phyloP scores from a whole-genome alignment of 2,113 vertebrate species.

The Microtus montanus region DNA sequence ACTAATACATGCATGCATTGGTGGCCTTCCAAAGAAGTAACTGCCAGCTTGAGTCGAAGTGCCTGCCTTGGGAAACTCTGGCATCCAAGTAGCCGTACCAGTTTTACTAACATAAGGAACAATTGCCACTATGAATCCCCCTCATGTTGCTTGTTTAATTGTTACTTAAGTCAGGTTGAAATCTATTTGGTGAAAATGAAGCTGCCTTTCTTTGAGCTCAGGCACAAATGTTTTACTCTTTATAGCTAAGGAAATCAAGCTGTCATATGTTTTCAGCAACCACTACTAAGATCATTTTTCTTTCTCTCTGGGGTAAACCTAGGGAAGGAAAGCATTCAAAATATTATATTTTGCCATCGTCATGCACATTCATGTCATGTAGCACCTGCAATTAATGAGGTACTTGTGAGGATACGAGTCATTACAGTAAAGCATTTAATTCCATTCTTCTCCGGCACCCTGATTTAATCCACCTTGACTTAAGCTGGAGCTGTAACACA shows the following conservation, averaged over 20 bases:
- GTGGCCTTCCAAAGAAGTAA: background rate
- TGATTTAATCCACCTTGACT: slow-evolving; percentile 72
- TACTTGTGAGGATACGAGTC: slow-evolving; percentile 74
- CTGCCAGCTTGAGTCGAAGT: background rate
- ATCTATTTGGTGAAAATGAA: slow-evolving; percentile 49
- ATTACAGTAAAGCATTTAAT: slow-evolving; percentile 77
- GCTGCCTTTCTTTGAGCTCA: slow-evolving; percentile 56
- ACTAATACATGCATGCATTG: background rate
- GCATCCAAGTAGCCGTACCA: slow-evolving; percentile 28
- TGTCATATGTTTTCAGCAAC: slow-evolving; percentile 71
- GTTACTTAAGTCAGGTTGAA: slow-evolving; percentile 60
- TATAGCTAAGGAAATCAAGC: slow-evolving; percentile 74
- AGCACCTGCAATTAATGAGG: slow-evolving; percentile 79
- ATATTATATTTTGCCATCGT: slow-evolving; percentile 75
- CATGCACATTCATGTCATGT: slow-evolving; percentile 72
- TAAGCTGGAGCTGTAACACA: slow-evolving; percentile 41
- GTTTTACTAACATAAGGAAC: slow-evolving; percentile 56
- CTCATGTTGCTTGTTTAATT: slow-evolving; percentile 49
- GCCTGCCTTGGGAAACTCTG: background rate
- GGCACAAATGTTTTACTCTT: slow-evolving; percentile 55
- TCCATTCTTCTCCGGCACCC: slow-evolving; percentile 67
- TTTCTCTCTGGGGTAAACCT: slow-evolving; percentile 76
- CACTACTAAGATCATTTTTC: slow-evolving; percentile 70
- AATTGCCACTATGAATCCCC: slow-evolving; percentile 39
- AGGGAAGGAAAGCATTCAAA: slow-evolving; percentile 70